phyloP scores from a whole-genome alignment of 2,888 invertebrate species.

The Polia nebulosa region DNA sequence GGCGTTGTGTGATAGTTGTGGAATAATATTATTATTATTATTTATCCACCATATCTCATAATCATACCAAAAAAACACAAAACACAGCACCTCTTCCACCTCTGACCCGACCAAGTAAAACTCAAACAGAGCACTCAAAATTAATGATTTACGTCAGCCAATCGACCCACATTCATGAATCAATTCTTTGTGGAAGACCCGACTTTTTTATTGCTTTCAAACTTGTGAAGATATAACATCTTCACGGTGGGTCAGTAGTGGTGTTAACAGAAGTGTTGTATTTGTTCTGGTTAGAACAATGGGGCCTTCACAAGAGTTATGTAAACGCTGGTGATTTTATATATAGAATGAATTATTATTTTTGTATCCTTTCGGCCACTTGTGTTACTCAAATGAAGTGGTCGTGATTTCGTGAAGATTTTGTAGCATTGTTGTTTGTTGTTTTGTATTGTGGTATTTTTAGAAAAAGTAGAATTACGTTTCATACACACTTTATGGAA shows the following conservation, averaged over 20 bases:
- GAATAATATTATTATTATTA: too few relatives aligned
- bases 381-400: too few relatives aligned
- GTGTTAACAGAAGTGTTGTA: conserved; percentile 21
- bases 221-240: background rate
- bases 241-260: conserved; percentile 19
- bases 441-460: too few relatives aligned
- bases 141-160: conserved; percentile 39
- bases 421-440: too few relatives aligned
- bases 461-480: too few relatives aligned
- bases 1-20: too few relatives aligned
- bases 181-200: conserved; percentile 37
- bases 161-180: conserved; percentile 42
- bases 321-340: background rate
- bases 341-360: too few relatives aligned
- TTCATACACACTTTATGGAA: too few relatives aligned
- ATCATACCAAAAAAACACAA: background rate
- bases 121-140: conserved; percentile 1
- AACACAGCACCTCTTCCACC: background rate
- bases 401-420: too few relatives aligned
- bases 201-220: conserved; percentile 31
- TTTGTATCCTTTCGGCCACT: too few relatives aligned
- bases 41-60: background rate
- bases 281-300: conserved; percentile 25
- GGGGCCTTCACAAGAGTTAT: background rate
- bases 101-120: conserved; percentile 14